Evolutionary conservation across 2,113 vertebrate species (phyloP).

Genomic region (Pterocles gutturalis): DNA sequence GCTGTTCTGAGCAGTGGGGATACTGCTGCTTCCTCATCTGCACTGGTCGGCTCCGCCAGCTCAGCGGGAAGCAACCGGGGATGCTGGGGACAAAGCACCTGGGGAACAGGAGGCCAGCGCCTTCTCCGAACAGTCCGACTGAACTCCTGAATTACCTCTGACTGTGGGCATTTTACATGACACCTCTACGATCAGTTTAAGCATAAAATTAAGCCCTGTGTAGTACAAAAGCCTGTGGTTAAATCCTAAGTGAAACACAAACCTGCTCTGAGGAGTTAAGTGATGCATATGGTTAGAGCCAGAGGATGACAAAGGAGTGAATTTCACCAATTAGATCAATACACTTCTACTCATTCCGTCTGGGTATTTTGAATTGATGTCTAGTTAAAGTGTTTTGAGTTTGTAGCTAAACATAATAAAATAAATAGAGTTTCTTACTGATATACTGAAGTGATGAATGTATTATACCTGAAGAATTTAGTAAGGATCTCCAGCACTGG

Average conservation of each 20-base stretch:
- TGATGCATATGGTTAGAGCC: background rate
- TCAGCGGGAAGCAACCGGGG: fast-evolving
- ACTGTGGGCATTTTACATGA: background rate
- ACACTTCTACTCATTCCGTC: background rate
- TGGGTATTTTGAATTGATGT: background rate
- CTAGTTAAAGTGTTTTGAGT: background rate
- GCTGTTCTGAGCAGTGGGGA: background rate
- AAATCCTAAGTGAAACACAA: background rate
- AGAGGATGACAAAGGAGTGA: slow-evolving; percentile 17
- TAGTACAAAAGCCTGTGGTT: background rate
- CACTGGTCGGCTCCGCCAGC: background rate
- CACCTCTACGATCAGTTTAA: background rate
- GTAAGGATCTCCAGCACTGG: background rate
- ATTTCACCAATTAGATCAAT: slow-evolving; percentile 49
- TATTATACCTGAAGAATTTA: background rate
- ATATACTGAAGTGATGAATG: background rate
- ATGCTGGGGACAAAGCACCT: background rate
- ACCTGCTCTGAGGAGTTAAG: background rate
- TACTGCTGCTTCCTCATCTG: background rate
- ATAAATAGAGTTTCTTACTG: background rate
- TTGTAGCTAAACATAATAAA: background rate
- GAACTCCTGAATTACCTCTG: background rate
- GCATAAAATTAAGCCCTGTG: background rate
- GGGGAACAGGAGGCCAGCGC: background rate
- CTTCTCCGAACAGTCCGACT: background rate